These are phyloP conservation scores for Actenoides hombroni DNA, from an alignment of 2,113 vertebrate species.

Conservation along the genomic window DNA sequence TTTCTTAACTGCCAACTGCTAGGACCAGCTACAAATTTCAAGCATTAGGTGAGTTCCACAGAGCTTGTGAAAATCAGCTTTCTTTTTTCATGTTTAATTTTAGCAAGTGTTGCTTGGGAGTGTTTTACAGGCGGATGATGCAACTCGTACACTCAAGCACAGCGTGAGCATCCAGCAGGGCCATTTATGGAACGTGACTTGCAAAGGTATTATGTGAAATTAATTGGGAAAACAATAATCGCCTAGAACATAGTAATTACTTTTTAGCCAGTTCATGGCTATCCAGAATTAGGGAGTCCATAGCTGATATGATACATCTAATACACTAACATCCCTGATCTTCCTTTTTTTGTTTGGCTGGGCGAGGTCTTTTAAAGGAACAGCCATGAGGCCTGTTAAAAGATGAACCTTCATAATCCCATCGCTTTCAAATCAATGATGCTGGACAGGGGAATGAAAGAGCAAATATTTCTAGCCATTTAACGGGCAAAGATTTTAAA, in stretches of 20 bases:
- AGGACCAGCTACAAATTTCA: background rate
- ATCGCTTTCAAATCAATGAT: background rate
- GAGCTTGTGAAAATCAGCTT: slow-evolving; percentile 9
- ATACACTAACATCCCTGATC: background rate
- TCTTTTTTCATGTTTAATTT: background rate
- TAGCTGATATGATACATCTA: background rate
- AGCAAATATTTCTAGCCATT: background rate
- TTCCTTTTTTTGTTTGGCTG: background rate
- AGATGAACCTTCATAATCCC: background rate
- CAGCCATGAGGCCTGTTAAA: background rate
- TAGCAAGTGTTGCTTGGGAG: background rate
- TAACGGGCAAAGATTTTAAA: background rate
- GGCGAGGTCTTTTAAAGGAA: background rate
- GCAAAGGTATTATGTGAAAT: background rate
- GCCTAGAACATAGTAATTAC: background rate
- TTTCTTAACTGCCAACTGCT: background rate
- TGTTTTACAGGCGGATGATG: background rate
- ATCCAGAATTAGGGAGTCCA: background rate
- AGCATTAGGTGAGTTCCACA: background rate
- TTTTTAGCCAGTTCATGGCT: background rate
- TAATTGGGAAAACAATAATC: background rate
- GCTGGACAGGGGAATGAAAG: background rate
- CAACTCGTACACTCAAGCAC: background rate
- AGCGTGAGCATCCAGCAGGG: background rate
- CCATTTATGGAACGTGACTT: background rate